Evolutionary conservation across 2,113 vertebrate species (phyloP).

Genomic region (Oreotrochilus melanogaster): DNA sequence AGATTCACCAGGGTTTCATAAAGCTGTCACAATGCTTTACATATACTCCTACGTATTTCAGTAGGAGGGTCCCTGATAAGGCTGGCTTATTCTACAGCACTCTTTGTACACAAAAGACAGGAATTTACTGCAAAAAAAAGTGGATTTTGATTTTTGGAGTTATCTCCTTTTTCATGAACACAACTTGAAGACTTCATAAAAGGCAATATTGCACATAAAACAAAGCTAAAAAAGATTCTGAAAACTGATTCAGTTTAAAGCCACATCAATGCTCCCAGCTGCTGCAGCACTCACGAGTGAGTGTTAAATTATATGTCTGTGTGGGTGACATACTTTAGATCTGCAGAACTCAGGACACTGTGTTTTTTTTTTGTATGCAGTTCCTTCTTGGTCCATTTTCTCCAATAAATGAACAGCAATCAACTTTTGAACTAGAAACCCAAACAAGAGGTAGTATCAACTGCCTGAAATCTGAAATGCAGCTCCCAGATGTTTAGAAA

Average conservation of each 20-base stretch:
- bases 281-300: not conserved
- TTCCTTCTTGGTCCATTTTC: slow-evolving; percentile 29
- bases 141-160: not conserved
- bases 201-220: not conserved
- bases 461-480: slow-evolving; percentile 12
- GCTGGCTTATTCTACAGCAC: not conserved
- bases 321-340: slow-evolving; percentile 26
- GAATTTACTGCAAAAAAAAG: not conserved
- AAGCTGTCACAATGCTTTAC: not conserved
- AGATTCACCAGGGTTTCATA: not conserved
- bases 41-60: not conserved
- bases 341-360: slow-evolving; percentile 25
- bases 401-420: slow-evolving; percentile 53
- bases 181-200: slow-evolving; percentile 56
- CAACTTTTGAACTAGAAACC: slow-evolving; percentile 9
- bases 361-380: slow-evolving; percentile 30
- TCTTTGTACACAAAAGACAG: not conserved
- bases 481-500: not conserved
- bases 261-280: not conserved
- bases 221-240: not conserved
- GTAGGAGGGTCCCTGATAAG: not conserved
- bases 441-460: not conserved
- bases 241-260: slow-evolving; percentile 1
- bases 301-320: slow-evolving; percentile 44
- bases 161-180: slow-evolving; percentile 1